phyloP scores from a whole-genome alignment of 1,140 invertebrate species.

The Sinonovacula constricta region DNA sequence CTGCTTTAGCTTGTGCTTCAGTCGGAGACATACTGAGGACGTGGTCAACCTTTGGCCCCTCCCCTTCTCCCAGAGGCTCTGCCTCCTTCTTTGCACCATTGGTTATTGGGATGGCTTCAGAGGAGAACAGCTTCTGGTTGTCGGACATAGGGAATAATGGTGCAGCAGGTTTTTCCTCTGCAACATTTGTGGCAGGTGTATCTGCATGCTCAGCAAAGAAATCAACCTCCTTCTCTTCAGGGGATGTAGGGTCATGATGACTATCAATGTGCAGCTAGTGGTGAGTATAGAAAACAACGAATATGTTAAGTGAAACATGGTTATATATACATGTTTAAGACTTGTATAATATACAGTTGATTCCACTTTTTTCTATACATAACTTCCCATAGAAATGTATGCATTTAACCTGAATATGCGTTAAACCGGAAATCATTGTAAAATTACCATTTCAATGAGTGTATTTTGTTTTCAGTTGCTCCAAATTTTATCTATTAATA shows the following conservation, averaged over 20 bases:
- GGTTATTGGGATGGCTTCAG: slow-evolving; percentile 67
- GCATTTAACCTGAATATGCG: too few species aligned
- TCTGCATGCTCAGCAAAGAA: slow-evolving; percentile 87
- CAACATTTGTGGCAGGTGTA: slow-evolving; percentile 4
- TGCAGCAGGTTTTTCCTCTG: too few species aligned
- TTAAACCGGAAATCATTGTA: too few species aligned
- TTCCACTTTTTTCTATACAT: too few species aligned
- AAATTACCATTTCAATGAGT: too few species aligned
- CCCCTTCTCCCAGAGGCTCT: slow-evolving; percentile 37
- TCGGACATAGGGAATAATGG: slow-evolving; percentile 59
- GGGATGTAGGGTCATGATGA: slow-evolving; percentile 59
- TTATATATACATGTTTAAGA: too few species aligned
- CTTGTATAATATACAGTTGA: too few species aligned
- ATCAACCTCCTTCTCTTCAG: slow-evolving; percentile 82
- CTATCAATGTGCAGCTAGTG: slow-evolving; percentile 79
- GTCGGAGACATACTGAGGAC: slow-evolving; percentile 78
- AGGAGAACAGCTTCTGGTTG: slow-evolving; percentile 59
- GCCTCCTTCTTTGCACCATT: slow-evolving; percentile 66
- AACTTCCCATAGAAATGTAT: too few species aligned
- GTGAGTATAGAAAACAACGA: slow-evolving; percentile 36
- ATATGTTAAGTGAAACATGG: too few species aligned
- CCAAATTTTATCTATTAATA: too few species aligned
- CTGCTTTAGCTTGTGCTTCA: slow-evolving; percentile 72
- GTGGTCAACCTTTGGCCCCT: slow-evolving; percentile 80
- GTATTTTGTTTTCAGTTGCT: too few species aligned